Percentiles rank a stretch among this genome's conserved stretches.
phyloP scores from a whole-genome alignment of 2,113 vertebrate genomes.

The Stomatorhinus ivindoensis region DNA sequence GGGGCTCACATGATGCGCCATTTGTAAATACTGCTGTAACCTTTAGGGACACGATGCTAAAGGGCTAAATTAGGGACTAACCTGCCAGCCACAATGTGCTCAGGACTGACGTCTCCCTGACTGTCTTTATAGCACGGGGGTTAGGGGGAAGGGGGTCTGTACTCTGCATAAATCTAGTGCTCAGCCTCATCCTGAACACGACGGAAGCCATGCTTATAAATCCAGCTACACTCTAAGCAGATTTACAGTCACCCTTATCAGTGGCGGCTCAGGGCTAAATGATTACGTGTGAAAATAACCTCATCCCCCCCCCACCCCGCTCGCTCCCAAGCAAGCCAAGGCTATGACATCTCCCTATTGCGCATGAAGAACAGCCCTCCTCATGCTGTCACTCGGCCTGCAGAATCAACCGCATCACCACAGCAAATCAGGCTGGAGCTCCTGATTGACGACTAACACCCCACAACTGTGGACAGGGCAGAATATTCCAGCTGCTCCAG shows the following conservation, averaged over 20 bases:
- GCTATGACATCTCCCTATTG: background rate
- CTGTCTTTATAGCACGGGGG: background rate
- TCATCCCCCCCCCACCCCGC: background rate
- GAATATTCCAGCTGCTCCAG: background rate
- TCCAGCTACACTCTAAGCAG: background rate
- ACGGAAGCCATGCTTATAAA: background rate
- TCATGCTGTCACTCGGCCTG: background rate
- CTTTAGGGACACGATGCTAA: background rate
- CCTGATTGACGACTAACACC: background rate
- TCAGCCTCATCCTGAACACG: background rate
- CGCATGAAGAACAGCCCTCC: background rate
- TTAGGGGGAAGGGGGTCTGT: no score
- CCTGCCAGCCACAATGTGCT: background rate
- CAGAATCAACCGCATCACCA: background rate
- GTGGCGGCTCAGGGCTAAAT: background rate
- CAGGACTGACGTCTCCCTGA: background rate
- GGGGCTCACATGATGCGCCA: background rate
- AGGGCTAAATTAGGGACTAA: background rate
- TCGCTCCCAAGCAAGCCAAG: background rate
- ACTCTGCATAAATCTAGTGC: background rate
- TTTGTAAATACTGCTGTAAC: background rate
- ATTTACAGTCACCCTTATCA: background rate
- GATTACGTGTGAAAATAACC: background rate
- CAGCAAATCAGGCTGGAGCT: background rate
- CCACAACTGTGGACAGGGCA: background rate